Evolutionary conservation across 2,888 invertebrate species (phyloP), one percentile per base, ranked within the genome.

Genomic region (Rhagonycha fulva): DNA sequence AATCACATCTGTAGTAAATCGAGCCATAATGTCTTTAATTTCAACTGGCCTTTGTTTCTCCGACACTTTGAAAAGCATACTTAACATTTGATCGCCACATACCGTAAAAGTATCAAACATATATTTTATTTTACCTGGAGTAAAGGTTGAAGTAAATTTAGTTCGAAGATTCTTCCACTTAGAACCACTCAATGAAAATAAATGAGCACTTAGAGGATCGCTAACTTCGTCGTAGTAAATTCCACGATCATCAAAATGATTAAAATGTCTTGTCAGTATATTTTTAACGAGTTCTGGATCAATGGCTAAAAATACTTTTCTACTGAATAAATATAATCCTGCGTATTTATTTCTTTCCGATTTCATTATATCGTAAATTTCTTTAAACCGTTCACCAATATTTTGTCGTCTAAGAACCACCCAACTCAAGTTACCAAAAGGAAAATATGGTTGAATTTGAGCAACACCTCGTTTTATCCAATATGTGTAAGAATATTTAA

Each of bases 111-210:
- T 89, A 0, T 88, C 88, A 81, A 92, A 92, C 91, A 93, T 92
- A 2, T 87, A 89, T 84, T 92, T 93, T 68, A 94, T 85, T 85
- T 93, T 93, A 9, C 91, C 92, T 0, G 93, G 90, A 0, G 93
- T 91, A 83, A 93, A 94, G 0, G 92, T 90, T 0, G 93, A 92
- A 0, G 93, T 90, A 82, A 94, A 86, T 81, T 92, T 92, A 0
- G 89, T 80, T 14, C 94, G 88, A 26, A 94, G 85, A 68, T 88
- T 89, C 82, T 90, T 92, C 94, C 94, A 94, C 70, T 89, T 88
- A 9, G 89, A 87, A 0, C 91, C 92, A 68, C 89, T 88, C 63
- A 91, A 84, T 75, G 90, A 89, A 81, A 93, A 92, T 5, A 94
- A 84, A 84, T 91, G 91, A 0, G 89, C 91, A 9, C 92, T 90